Evolutionary conservation across 2,113 vertebrate genomes (phyloP).

Genomic region (Hystrix cristata): DNA sequence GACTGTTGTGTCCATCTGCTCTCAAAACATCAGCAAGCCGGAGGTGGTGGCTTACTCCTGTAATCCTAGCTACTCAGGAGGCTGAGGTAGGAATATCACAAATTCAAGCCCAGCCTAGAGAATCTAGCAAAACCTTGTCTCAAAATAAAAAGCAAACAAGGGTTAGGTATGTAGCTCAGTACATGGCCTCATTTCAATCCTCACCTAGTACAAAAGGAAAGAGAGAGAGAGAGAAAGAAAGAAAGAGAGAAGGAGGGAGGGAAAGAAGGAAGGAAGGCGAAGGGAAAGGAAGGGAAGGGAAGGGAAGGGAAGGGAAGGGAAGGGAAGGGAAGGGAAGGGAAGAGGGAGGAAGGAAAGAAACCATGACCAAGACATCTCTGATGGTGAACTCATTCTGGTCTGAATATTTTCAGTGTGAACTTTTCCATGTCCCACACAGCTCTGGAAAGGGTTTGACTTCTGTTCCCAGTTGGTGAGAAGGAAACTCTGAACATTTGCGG

Average conservation of each 20-base stretch:
- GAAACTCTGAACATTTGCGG: neutral
- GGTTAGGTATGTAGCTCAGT: neutral
- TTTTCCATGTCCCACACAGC: neutral
- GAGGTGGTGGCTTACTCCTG: neutral
- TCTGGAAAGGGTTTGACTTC: neutral
- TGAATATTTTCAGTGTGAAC: slow-evolving; percentile 42
- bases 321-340: too few species aligned
- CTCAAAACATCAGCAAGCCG: neutral
- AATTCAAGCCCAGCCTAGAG: neutral
- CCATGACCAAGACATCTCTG: neutral
- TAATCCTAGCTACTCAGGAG: too few species aligned
- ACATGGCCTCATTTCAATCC: neutral
- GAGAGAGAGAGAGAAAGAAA: fast-evolving
- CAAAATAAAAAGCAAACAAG: neutral
- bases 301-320: fast-evolving
- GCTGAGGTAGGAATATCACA: neutral
- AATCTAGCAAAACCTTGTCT: neutral
- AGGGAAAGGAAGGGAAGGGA: fast-evolving
- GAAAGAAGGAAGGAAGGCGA: too few species aligned
- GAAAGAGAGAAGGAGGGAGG: too few species aligned
- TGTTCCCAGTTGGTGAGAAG: neutral
- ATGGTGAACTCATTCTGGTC: slow-evolving; percentile 11
- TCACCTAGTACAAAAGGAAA: too few species aligned
- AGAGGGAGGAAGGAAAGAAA: neutral
- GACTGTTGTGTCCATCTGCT: neutral